Conservation (phyloP, 2,113 vertebrate species). For the Ondatra zibethicus region DNA sequence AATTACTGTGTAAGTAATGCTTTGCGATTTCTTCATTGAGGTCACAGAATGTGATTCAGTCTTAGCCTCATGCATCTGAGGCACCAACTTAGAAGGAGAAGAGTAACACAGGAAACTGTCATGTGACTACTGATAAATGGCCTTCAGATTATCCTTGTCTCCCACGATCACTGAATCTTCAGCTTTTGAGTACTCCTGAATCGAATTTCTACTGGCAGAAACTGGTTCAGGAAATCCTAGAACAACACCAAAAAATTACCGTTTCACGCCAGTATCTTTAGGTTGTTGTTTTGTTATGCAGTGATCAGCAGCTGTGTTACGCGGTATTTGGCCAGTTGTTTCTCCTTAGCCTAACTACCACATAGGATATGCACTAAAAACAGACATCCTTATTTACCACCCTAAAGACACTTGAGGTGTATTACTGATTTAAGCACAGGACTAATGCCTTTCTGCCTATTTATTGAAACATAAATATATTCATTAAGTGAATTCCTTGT, state of each 20-base stretch:
- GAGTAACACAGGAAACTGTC: background rate
- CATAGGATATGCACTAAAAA: background rate
- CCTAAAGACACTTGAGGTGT: background rate
- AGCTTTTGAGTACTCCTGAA: background rate
- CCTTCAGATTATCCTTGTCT: no score
- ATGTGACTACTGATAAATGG: no score
- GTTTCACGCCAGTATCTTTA: background rate
- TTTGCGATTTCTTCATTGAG: background rate
- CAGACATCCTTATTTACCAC: background rate
- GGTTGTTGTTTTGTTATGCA: background rate
- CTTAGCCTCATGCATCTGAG: no score
- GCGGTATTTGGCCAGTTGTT: background rate
- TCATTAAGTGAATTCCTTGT: constrained; percentile 11
- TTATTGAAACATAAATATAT: constrained; percentile 49
- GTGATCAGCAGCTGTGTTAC: background rate
- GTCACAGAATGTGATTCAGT: background rate
- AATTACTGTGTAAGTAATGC: background rate
- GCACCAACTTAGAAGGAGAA: background rate
- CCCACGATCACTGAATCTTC: background rate
- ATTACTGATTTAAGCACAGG: background rate
- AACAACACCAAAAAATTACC: background rate
- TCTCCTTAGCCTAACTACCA: background rate
- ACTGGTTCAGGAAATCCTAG: background rate
- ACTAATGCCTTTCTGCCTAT: background rate
- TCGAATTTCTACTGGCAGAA: background rate